phyloP scores from a whole-genome alignment of 2,888 invertebrate genomes.

The Junonia oenone region DNA sequence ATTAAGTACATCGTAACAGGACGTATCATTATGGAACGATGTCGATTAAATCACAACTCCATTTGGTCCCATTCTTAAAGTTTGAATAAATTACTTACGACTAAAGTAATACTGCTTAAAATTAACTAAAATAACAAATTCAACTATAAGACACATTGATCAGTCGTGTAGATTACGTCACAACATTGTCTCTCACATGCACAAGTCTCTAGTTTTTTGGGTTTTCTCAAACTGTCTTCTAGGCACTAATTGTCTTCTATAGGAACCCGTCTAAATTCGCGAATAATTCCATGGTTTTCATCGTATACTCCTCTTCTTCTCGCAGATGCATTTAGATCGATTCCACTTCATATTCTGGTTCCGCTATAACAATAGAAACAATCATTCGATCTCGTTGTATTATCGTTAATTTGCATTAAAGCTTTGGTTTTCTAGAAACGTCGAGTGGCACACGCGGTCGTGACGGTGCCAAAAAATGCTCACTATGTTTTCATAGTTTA shows the following conservation, averaged over 20 bases:
- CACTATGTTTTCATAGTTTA: too few species aligned
- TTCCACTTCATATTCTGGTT: conserved; percentile 72
- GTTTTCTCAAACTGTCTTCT: background rate
- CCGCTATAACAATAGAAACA: conserved; percentile 61
- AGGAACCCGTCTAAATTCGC: background rate
- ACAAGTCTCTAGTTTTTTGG: conserved; percentile 7
- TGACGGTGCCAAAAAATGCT: too few species aligned
- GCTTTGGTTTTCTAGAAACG: background rate
- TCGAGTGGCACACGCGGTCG: too few species aligned
- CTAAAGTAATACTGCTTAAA: conserved; percentile 64
- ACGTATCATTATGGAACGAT: conserved; percentile 24
- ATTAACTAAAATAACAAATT: conserved; percentile 14
- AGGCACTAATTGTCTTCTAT: background rate
- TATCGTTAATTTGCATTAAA: background rate
- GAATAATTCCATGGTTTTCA: conserved; percentile 8
- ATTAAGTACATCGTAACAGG: conserved; percentile 11
- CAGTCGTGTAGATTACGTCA: conserved; percentile 40
- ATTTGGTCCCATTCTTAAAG: conserved; percentile 63
- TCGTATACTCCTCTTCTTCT: conserved; percentile 38
- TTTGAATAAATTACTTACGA: conserved; percentile 56
- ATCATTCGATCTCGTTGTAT: conserved; percentile 33
- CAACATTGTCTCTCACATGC: conserved; percentile 26
- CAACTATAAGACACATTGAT: conserved; percentile 47
- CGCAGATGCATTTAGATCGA: conserved; percentile 66
- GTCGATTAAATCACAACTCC: conserved; percentile 53